A percentile compares a stretch with the other conserved stretches of the same genome.
phyloP scores from a whole-genome alignment of 1,140 invertebrate genomes.

The Dendrolimus punctatus region DNA sequence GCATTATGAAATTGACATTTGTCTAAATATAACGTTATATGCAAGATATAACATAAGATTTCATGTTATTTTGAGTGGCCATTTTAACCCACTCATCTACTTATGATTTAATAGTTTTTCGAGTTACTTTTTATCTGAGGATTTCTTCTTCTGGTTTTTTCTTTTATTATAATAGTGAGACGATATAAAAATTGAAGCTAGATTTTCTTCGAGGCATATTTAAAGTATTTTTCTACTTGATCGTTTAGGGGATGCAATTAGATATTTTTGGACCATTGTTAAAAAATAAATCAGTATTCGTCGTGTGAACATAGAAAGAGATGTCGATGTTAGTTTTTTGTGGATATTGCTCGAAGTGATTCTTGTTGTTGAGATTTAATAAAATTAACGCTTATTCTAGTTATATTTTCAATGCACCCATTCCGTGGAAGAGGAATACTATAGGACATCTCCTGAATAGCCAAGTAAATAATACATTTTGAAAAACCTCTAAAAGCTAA shows the following conservation, averaged over 20 bases:
- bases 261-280: constrained; percentile 72
- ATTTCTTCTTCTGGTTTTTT: no score
- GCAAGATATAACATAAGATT: no score
- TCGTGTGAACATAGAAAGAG: constrained; percentile 29
- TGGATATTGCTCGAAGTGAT: constrained; percentile 44
- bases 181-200: constrained; percentile 48
- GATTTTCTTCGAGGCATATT: constrained; percentile 57
- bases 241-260: constrained; percentile 67
- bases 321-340: constrained; percentile 47
- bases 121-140: no score
- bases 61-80: no score
- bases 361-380: constrained; percentile 46
- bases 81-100: no score
- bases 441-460: no score
- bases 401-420: constrained; percentile 28
- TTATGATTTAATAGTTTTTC: no score
- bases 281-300: constrained; percentile 61
- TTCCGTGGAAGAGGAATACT: background rate
- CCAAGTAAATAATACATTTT: no score
- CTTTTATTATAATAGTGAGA: constrained; percentile 29
- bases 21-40: no score
- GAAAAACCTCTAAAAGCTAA: no score
- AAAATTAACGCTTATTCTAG: constrained; percentile 36
- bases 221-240: constrained; percentile 68
- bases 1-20: no score